Base-by-base conservation (phyloP, 2,113 vertebrate genomes). In the Hiodon tergisus region DNA sequence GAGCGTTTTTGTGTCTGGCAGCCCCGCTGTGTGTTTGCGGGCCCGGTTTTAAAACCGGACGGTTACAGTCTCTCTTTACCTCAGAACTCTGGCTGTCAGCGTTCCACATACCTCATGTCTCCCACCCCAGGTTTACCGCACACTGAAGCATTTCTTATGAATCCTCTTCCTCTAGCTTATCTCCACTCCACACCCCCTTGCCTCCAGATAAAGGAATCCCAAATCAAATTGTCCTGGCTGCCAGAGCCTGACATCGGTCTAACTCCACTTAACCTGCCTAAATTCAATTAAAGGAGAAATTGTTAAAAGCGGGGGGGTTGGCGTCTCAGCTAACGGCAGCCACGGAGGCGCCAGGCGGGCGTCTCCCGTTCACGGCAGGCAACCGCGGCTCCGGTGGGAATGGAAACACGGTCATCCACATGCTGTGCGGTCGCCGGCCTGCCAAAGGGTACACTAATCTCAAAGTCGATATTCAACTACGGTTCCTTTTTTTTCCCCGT, bases 231-330 rank as follows among this genome's bases (percentile, higher is more conserved):
- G 69, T 69, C 71, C 48, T 66, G 73, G 71, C 58, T 54, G 72
- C 11, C 66, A 48, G 73, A 78, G 77, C 59, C 77, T 78, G 77
- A 78, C 77, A 74, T 75, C 63, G 73, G 74, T 76, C 76, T 73
- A 67, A 74, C 67, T 69, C 13, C 60, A 71, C 72, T 71, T 67
- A 74, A 77, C 75, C 75, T 71, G 67, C 46, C 72, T 65, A 62
- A 80, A 77, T 80, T 77, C 75, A 77, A 76, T 80, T 77, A 74
- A 71, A 52, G n/a, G 53, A 50, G 66, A 63, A 69, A 46, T 48
- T 6, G 71, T 52, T 66, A 71, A 53, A 63, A 52, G 60, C 11
- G 61, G 59, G 4, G 51, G 68, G 52, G 48, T 14, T 14, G 58
- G 17, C 17, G 16, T 14, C 50, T 69, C 6, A 13, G 67, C 50